Evolutionary conservation across 2,797 vertebrate genomes (phyloP), one percentile per base, ranked within the genome.

Genomic region (Aeoliscus strigatus): DNA sequence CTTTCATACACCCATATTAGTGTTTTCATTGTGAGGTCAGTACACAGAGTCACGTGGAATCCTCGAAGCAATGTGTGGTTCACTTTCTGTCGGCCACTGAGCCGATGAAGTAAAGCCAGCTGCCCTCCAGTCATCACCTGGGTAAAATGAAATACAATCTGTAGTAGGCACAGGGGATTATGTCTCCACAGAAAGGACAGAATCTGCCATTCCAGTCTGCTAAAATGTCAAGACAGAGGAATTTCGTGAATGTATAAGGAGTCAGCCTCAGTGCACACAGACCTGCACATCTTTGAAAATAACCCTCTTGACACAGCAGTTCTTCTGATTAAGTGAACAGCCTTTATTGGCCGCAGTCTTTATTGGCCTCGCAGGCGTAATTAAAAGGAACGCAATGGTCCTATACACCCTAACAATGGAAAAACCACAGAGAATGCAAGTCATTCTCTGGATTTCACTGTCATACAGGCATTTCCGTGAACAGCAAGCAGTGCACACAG

Each of bases 191-290:
- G 60, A 66, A 63, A 61, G 56, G 65, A 70, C 48, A 44, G 50
- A 21, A 39, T 62, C 45, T 65, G 38, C 53, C 35, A 55, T 53
- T 60, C 42, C 14, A 47, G 21, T 48, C 65, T 50, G 51, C 66
- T n/a, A 62, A 36, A 65, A 55, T 63, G 49, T 66, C 48, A 54
- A 66, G 52, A 63, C 63, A 44, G 56, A 46, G 40, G 62, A 65
- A 70, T 70, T 66, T 65, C 64, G 70, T 75, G 49, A 75, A 73
- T 70, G 52, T 34, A 66, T 70, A 61, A 60, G 25, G 33, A 30
- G 45, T n/a, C 54, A 60, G 54, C 61, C 35, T 28, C 45, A 60
- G 52, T 52, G 30, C 35, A 58, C 62, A 48, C 39, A 41, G 40
- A 35, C 27, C 48, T 31, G 15, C 24, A 26, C 35, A 14, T 29